These are phyloP conservation scores for Lobophora halterata DNA, from an alignment of 2,888 invertebrate species.

Conservation along the genomic window DNA sequence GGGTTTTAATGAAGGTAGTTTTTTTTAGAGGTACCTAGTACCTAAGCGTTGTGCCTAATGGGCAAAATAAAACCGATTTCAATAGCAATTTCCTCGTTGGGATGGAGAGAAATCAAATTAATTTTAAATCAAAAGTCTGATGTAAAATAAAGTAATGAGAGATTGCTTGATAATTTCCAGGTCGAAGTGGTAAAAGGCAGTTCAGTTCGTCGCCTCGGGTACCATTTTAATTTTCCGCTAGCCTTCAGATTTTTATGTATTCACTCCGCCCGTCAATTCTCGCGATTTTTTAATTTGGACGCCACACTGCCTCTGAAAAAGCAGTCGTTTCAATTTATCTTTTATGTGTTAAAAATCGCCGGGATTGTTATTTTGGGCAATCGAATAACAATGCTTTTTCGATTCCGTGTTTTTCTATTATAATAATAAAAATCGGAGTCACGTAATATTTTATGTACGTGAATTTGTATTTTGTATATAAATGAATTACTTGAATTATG, in stretches of 20 bases:
- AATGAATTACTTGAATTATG: too few relatives aligned
- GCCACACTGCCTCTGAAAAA: conserved; percentile 58
- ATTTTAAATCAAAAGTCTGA: conserved; percentile 37
- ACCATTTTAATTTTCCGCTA: conserved; percentile 77
- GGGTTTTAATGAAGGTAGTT: too few relatives aligned
- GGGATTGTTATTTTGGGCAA: conserved; percentile 28
- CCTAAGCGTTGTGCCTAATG: neutral
- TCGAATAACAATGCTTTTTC: conserved; percentile 26
- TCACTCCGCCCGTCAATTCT: conserved; percentile 69
- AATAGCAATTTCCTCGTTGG: conserved; percentile 5
- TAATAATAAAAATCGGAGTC: neutral
- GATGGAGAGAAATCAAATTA: conserved; percentile 23
- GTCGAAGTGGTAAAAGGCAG: conserved; percentile 45
- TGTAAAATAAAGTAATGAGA: conserved; percentile 42
- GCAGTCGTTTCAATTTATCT: conserved; percentile 50
- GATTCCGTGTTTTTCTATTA: conserved; percentile 16
- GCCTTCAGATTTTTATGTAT: conserved; percentile 74
- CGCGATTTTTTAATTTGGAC: conserved; percentile 71
- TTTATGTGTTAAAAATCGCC: conserved; percentile 31
- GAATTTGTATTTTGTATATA: too few relatives aligned
- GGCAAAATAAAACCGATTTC: conserved; percentile 3
- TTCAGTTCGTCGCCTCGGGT: conserved; percentile 51
- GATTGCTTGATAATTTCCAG: conserved; percentile 50
- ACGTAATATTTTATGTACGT: neutral
- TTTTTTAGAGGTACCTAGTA: neutral